Base-by-base conservation (phyloP, 2,113 vertebrate species). In the Emydura subglobosa region DNA sequence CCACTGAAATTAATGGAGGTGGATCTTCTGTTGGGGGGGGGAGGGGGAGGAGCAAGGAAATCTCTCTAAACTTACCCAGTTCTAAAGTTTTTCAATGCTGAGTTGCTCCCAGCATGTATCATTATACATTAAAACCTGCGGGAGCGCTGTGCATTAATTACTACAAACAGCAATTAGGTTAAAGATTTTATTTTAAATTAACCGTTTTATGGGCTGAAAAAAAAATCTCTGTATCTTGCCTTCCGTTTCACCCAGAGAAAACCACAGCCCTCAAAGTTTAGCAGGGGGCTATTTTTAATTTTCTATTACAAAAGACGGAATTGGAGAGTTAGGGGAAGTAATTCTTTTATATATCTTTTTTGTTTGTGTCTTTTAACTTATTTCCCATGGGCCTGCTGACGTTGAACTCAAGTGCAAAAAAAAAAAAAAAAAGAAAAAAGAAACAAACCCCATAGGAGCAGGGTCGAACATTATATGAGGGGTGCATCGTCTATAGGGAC, bases 151-250 rank as follows among this genome's bases (percentile, higher is more conserved):
- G 16, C 49, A 47, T 84, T 91, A 82, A 47, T 84, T 91, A 82
- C 59, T 90, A 82, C 44, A 31, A 93, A 49, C 29, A 74, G 78
- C 74, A 31, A 83, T 90, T 89, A 79, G 68, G 53, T 88, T 87
- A 81, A 90, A 87, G 50, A 55, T 93, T 95, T 86, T 80, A 86
- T 96, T 92, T 90, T 80, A 85, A 90, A 87, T 85, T 59, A 91
- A 80, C 80, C 61, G 53, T 85, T 79, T 87, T 94, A 74, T 90
- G 39, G 79, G 7, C 39, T 79, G 57, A 88, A 65, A 79, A 85
- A 80, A 50, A 61, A 61, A 83, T 86, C 27, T 80, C 86, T 89
- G 82, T 53, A 76, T 44, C 84, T 82, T 39, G 51, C 79, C 92
- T 94, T 83, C 49, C 55, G 74, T 86, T 88, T 86, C 47, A 34